phyloP scores from a whole-genome alignment of 2,113 vertebrate species.

The Lagopus leucura region DNA sequence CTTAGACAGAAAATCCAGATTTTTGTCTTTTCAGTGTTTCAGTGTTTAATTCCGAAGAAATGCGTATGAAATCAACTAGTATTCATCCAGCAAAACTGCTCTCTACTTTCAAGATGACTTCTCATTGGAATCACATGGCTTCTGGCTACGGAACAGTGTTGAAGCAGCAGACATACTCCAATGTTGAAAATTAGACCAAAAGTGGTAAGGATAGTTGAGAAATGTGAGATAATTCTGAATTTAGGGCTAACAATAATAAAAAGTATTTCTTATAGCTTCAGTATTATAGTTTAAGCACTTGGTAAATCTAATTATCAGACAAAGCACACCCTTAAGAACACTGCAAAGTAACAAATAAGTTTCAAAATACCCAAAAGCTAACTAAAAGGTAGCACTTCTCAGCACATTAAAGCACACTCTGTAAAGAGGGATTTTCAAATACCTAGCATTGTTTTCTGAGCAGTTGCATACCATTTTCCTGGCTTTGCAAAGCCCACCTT shows the following conservation, averaged over 20 bases:
- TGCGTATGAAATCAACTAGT: neutral
- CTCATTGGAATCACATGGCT: neutral
- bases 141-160: rapidly evolving
- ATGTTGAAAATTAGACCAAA: neutral
- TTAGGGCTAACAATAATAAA: neutral
- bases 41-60: neutral
- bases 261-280: neutral
- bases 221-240: neutral
- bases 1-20: rapidly evolving
- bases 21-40: neutral
- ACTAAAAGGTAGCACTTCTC: neutral
- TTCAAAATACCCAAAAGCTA: neutral
- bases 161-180: neutral
- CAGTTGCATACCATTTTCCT: neutral
- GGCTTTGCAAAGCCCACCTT: neutral
- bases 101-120: rapidly evolving
- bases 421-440: neutral
- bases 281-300: neutral
- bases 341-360: neutral
- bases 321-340: neutral
- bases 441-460: neutral
- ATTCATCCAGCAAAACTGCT: neutral
- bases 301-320: neutral
- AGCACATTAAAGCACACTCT: neutral
- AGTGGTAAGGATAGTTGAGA: neutral